Conservation (phyloP, 2,888 invertebrate species). For the Hipparchia sbordonii region DNA sequence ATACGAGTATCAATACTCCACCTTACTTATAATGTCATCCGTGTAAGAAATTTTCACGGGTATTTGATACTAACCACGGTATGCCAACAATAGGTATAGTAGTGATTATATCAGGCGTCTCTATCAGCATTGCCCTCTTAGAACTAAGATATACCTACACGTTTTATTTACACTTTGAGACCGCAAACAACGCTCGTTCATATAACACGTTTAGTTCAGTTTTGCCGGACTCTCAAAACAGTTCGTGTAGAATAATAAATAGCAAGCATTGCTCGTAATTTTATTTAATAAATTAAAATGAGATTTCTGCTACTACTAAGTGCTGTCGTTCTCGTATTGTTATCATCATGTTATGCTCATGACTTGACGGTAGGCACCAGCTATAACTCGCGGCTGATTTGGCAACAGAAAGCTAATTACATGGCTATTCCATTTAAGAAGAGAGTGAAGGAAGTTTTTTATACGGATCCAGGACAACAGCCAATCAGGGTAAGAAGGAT, state of each 20-base stretch:
- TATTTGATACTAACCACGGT: background rate
- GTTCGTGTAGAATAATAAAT: background rate
- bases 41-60: background rate
- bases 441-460: constrained; percentile 66
- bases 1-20: too few relatives aligned
- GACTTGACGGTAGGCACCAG: constrained; percentile 63
- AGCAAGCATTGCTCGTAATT: background rate
- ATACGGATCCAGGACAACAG: constrained; percentile 57
- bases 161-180: constrained; percentile 1
- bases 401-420: constrained; percentile 64
- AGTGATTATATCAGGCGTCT: background rate
- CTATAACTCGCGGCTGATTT: constrained; percentile 54
- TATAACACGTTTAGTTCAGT: background rate
- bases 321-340: constrained; percentile 48
- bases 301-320: constrained; percentile 50
- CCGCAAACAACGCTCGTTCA: background rate
- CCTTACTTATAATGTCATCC: background rate
- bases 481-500: constrained; percentile 51
- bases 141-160: background rate
- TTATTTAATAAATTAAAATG: constrained; percentile 47
- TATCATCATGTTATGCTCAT: constrained; percentile 51
- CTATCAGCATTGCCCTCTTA: constrained; percentile 1
- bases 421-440: constrained; percentile 63
- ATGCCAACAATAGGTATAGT: background rate
- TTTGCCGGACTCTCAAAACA: background rate